These are phyloP conservation scores for Danio choprae DNA, from an alignment of 2,797 vertebrate genomes.

Conservation along the genomic window DNA sequence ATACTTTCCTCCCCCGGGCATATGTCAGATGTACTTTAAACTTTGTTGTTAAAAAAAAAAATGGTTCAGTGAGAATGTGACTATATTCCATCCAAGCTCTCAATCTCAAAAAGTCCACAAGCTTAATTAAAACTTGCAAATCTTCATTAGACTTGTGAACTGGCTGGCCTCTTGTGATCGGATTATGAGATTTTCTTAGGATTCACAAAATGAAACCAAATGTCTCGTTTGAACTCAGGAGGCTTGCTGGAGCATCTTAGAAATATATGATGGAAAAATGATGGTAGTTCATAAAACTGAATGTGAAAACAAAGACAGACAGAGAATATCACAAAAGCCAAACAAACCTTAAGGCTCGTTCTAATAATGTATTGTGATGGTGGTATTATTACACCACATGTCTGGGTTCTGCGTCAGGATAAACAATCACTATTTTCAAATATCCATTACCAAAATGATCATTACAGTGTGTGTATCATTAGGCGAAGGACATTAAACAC, in stretches of 20 bases:
- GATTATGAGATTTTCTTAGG: constrained; percentile 43
- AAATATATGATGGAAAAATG: constrained; percentile 19
- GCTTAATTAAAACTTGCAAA: constrained; percentile 39
- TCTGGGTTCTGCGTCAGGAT: not conserved
- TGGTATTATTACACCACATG: not conserved
- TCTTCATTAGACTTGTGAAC: constrained; percentile 31
- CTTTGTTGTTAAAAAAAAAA: not conserved
- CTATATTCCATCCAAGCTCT: not conserved
- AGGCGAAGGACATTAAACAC: constrained; percentile 3
- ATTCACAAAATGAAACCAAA: constrained; percentile 42
- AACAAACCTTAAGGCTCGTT: constrained; percentile 21
- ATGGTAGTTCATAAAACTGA: not conserved
- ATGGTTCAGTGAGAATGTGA: not conserved
- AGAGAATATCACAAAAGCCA: not conserved
- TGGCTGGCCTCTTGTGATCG: not conserved
- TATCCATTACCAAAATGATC: constrained; percentile 5
- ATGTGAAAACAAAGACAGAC: not conserved
- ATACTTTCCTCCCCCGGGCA: not conserved
- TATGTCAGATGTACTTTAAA: not conserved
- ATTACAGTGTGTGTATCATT: not conserved
- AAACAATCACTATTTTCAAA: not conserved
- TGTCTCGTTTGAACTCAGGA: constrained; percentile 6
- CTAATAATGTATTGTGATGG: constrained; percentile 5
- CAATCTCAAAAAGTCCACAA: constrained; percentile 24
- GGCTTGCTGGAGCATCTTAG: constrained; percentile 4